Conservation (phyloP, 2,888 invertebrate genomes). For the Synanthedon formicaeformis region DNA sequence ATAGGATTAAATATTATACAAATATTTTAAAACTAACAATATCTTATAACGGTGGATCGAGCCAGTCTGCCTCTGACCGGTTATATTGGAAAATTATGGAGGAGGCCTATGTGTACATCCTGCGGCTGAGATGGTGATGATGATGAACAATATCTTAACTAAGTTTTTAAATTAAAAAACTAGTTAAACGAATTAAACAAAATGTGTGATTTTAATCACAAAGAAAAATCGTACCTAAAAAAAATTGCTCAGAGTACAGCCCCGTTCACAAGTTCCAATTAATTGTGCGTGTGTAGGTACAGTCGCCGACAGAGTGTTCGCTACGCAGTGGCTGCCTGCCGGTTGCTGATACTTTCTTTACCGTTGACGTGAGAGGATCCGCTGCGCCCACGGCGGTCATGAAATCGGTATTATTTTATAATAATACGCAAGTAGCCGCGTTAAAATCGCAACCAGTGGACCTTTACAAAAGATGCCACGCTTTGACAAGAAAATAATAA, state of each 20-base stretch:
- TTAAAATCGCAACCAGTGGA: slow-evolving; percentile 13
- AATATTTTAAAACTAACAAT: no score
- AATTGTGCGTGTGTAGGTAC: slow-evolving; percentile 8
- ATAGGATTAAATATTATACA: no score
- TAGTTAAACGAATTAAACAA: no score
- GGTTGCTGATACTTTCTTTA: background rate
- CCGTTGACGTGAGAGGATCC: slow-evolving; percentile 27
- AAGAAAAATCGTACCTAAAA: background rate
- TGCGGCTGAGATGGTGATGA: no score
- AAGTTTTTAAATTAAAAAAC: no score
- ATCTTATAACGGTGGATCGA: no score
- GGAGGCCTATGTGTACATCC: no score
- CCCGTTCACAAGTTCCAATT: background rate
- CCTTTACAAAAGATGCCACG: slow-evolving; percentile 22
- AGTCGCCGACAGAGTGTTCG: no score
- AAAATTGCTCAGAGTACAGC: slow-evolving; percentile 43
- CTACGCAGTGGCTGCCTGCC: background rate
- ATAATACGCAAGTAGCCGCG: slow-evolving; percentile 22
- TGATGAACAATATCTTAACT: no score
- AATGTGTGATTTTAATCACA: no score
- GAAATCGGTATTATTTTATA: slow-evolving; percentile 26
- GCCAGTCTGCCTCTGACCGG: no score
- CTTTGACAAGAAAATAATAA: slow-evolving; percentile 44
- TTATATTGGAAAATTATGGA: no score
- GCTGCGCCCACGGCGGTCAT: slow-evolving; percentile 30